Base-by-base conservation (phyloP, 2,888 invertebrate genomes). In the Artemia sp. region DNA sequence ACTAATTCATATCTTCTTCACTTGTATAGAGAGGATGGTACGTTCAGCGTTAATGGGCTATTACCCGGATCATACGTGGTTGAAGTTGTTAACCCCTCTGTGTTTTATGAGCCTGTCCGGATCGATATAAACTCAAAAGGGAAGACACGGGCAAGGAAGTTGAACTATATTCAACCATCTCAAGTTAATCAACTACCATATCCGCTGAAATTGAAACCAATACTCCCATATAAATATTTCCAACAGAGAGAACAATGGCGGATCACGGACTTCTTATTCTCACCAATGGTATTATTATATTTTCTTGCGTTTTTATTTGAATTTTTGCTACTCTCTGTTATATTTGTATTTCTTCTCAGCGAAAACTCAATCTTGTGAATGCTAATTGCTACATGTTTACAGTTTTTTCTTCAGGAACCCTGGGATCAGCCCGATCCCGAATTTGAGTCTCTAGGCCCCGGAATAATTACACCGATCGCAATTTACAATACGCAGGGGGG, bases 81-180 rank as follows among this genome's bases (percentile, higher is more conserved):
- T 0, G 97, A 98, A 81, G 86, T 94, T 10, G 81, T 90, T 58
- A 87, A 95, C 79, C 90, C 95, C 0, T 89, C 93, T 76, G 92
- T 86, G 76, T 84, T 88, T 73, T 98, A 94, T 78, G 97, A 98
- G 78, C 90, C 94, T 24, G 86, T 91, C 8, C 83, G 98, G 72
- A 94, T 98, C 1, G 98, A 98, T 81, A 95, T 98, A 72, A 97
- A 92, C 78, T 89, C 91, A 0, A 96, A 94, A 79, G 98, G 98
- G 58, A 98, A 96, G 80, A 91, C 90, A 76, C 83, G 98, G 74
- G 96, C 95, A 1, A 83, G 98, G 67, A 91, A 90, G 81, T 89
- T 98, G 0, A 96, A 95, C 79, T 86, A 89, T 75, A 86, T 98
- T 67, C 95, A 96, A 79, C 92, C 92, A 0, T 88, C 90, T 0